Evolutionary conservation across 2,113 vertebrate genomes (phyloP).

Genomic region (Bujurquina vittata): DNA sequence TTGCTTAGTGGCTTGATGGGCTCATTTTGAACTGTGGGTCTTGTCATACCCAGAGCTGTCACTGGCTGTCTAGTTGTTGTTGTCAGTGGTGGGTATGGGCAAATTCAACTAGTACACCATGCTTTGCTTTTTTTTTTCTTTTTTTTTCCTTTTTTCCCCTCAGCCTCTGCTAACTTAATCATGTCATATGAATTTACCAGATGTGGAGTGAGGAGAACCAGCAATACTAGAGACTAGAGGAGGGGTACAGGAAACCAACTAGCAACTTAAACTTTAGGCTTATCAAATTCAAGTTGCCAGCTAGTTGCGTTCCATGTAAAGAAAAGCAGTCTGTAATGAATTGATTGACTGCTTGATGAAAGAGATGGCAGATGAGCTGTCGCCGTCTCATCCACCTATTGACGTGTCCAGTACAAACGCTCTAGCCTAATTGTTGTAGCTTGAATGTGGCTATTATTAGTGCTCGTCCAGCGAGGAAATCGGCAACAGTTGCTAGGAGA

Average conservation of each 20-base stretch:
- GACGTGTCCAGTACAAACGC: neutral
- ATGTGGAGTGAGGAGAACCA: conserved; percentile 22
- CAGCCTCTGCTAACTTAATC: conserved; percentile 31
- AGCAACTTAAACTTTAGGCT: neutral
- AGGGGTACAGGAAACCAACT: neutral
- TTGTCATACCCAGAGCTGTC: conserved; percentile 11
- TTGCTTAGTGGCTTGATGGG: conserved; percentile 26
- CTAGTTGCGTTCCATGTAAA: neutral
- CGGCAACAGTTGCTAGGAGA: conserved; percentile 15
- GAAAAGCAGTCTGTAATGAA: neutral
- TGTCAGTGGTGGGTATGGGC: conserved; percentile 34
- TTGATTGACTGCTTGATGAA: neutral
- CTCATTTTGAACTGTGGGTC: conserved; percentile 18
- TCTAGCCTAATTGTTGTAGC: neutral
- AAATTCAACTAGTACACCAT: conserved; percentile 13
- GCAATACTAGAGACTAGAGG: conserved; percentile 15
- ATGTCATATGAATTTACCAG: conserved; percentile 5
- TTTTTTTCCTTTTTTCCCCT: conserved; percentile 2
- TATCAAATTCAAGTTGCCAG: neutral
- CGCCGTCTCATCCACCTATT: neutral
- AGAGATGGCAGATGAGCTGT: neutral
- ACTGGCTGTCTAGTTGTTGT: conserved; percentile 37
- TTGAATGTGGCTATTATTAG: conserved; percentile 30
- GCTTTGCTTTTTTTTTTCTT: conserved; percentile 35
- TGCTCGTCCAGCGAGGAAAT: neutral